Evolutionary conservation across 2,888 invertebrate genomes (phyloP).

Genomic region (Nudaria mundana): DNA sequence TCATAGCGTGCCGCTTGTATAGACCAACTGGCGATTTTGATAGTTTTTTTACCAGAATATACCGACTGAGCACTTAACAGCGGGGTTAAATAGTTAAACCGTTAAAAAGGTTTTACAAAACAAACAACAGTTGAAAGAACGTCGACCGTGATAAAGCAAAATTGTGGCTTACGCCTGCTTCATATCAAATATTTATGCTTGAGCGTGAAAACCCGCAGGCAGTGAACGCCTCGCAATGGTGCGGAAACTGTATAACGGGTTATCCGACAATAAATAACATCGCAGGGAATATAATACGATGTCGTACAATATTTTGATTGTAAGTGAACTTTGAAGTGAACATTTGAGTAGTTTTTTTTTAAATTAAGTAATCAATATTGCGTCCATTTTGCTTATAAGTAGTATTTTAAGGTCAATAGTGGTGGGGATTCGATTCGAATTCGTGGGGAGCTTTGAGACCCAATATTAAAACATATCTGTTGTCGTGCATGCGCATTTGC

Average conservation of each 20-base stretch:
- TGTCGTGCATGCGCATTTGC: no score
- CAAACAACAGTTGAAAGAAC: slow-evolving; percentile 36
- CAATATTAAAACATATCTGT: no score
- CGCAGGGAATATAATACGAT: slow-evolving; percentile 43
- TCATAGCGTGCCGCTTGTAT: no score
- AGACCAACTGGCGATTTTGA: no score
- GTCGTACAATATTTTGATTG: slow-evolving; percentile 26
- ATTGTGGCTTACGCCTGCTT: slow-evolving; percentile 47
- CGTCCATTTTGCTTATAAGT: no score
- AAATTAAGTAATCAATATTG: no score
- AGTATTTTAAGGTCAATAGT: no score
- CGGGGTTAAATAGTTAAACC: no score
- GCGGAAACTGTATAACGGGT: slow-evolving; percentile 48
- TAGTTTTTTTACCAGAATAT: no score
- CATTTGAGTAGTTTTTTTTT: not conserved
- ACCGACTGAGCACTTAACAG: no score
- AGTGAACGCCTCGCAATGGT: slow-evolving; percentile 37
- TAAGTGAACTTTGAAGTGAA: not conserved
- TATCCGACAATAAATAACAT: slow-evolving; percentile 50
- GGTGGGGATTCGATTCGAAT: no score
- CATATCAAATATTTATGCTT: slow-evolving; percentile 60
- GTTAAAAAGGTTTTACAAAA: slow-evolving; percentile 27
- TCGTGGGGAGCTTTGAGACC: no score
- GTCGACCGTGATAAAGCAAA: slow-evolving; percentile 43
- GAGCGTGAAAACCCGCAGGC: slow-evolving; percentile 39